Conservation (phyloP, 2,888 invertebrate genomes). For the Protonemura montana region DNA sequence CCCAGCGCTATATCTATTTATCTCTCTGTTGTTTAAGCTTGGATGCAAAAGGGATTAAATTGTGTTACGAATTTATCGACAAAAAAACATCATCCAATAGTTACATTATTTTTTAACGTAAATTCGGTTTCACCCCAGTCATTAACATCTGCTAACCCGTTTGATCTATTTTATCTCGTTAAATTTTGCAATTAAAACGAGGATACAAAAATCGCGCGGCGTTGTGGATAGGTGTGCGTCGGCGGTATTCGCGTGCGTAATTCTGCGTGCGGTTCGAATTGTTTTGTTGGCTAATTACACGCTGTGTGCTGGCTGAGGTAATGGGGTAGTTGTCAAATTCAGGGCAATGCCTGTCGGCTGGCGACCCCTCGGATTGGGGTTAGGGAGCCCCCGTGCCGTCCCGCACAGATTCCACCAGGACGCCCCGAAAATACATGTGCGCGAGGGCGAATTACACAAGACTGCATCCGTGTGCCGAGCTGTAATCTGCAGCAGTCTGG, state of each 20-base stretch:
- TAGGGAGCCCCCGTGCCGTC: background rate
- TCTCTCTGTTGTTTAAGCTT: background rate
- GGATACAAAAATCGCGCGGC: background rate
- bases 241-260: background rate
- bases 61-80: slow-evolving; percentile 7
- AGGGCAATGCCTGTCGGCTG: background rate
- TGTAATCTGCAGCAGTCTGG: background rate
- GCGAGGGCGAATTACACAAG: background rate
- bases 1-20: background rate
- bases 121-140: slow-evolving; percentile 13
- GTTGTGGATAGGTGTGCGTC: background rate
- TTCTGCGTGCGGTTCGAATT: background rate
- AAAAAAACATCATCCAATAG: background rate
- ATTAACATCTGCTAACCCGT: slow-evolving; percentile 35
- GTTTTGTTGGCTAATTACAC: background rate
- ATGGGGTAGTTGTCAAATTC: slow-evolving; percentile 7
- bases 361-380: background rate
- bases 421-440: background rate
- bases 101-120: background rate
- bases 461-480: background rate
- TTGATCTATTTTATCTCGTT: slow-evolving; percentile 33
- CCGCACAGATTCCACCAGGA: background rate
- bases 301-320: background rate
- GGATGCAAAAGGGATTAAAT: background rate
- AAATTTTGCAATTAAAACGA: slow-evolving; percentile 34